phyloP scores from a whole-genome alignment of 2,888 invertebrate genomes.

The Labia minor region DNA sequence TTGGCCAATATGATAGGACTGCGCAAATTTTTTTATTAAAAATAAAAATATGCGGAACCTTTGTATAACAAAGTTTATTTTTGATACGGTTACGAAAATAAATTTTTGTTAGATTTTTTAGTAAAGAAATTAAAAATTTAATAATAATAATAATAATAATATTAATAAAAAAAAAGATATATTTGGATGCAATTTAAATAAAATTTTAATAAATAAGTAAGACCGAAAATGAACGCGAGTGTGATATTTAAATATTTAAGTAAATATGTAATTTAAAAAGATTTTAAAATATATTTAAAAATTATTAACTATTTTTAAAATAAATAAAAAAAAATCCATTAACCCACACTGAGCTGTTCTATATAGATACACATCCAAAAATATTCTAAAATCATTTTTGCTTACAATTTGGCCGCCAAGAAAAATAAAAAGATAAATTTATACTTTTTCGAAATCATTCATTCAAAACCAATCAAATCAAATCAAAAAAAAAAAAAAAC shows the following conservation, averaged over 20 bases:
- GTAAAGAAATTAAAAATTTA: slow-evolving; percentile 29
- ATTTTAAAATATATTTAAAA: background rate
- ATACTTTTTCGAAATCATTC: background rate
- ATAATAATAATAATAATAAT: slow-evolving; percentile 1
- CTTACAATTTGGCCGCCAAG: slow-evolving; percentile 9
- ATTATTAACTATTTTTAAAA: slow-evolving; percentile 7
- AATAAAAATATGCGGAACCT: slow-evolving; percentile 25
- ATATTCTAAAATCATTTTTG: background rate
- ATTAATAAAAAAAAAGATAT: slow-evolving; percentile 15
- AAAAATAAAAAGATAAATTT: background rate
- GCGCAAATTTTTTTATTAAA: slow-evolving; percentile 34
- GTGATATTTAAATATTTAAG: background rate
- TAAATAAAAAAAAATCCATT: background rate
- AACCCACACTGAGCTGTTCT: slow-evolving; percentile 13
- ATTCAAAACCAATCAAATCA: slow-evolving; percentile 4
- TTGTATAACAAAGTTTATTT: slow-evolving; percentile 47
- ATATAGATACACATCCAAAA: slow-evolving; percentile 13
- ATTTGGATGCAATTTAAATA: slow-evolving; percentile 16
- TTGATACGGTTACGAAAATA: slow-evolving; percentile 52
- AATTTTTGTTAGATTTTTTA: slow-evolving; percentile 45
- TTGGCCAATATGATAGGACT: slow-evolving; percentile 31
- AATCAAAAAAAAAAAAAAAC: too few species aligned
- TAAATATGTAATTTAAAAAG: slow-evolving; percentile 13
- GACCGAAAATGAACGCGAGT: background rate
- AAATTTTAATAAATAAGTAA: background rate